Evolutionary conservation across 1,140 invertebrate species (phyloP).

Genomic region (Drosophila varians): DNA sequence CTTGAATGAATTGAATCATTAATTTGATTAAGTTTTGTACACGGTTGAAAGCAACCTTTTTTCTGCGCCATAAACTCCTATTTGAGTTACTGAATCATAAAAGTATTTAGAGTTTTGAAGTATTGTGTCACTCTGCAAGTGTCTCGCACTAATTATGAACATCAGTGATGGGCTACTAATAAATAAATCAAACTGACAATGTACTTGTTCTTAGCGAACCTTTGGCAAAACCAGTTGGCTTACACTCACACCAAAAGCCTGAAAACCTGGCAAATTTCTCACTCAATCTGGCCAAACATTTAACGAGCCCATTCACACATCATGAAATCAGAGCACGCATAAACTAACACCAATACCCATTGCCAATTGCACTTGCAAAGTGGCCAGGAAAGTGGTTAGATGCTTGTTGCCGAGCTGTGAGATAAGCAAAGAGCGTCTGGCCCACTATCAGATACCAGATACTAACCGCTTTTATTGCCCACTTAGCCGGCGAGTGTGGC

Average conservation of each 20-base stretch:
- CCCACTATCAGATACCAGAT: constrained; percentile 34
- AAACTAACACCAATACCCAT: constrained; percentile 47
- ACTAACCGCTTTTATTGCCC: constrained; percentile 39
- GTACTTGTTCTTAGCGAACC: neutral
- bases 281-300: constrained; percentile 29
- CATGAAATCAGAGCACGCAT: constrained; percentile 53
- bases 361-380: constrained; percentile 15
- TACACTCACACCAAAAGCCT: neutral
- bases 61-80: neutral
- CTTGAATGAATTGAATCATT: constrained; percentile 3
- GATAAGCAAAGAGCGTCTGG: constrained; percentile 52
- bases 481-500: constrained; percentile 22
- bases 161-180: neutral
- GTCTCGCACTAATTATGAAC: neutral
- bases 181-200: constrained; percentile 9
- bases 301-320: constrained; percentile 50
- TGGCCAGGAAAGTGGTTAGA: constrained; percentile 57
- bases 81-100: no score
- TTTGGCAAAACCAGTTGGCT: constrained; percentile 14
- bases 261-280: constrained; percentile 35
- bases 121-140: neutral
- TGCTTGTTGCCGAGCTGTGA: constrained; percentile 12
- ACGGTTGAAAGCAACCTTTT: neutral
- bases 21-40: constrained; percentile 2
- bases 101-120: neutral